Evolutionary conservation across 2,113 vertebrate genomes (phyloP), one percentile per base, ranked within the genome.

Genomic region (Acrocephalus kingi): DNA sequence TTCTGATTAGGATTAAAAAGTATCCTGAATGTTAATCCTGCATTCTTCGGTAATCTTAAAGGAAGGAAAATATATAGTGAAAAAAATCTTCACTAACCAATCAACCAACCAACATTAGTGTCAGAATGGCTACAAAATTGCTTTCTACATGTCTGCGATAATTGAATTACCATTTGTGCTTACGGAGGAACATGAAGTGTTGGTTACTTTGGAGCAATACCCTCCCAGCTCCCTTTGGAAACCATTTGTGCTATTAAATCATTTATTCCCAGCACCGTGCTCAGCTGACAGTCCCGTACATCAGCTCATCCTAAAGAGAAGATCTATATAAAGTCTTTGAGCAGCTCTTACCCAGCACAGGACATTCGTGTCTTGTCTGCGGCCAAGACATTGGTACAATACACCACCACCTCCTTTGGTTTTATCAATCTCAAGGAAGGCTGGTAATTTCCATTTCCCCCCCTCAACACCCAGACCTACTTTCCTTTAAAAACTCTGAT

Each of bases 401-500:
- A 35, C 31, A 37, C 56, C 23, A 82, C 45, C 45, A 30, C 66
- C 39, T 30, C 37, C 56, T 92, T 61, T 3, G 5, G 59, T 59
- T 68, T 71, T 49, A 43, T 91, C 76, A 56, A 49, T 37, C 67
- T 92, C 51, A 48, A 27, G 37, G 37, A 93, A 87, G 62, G 75
- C 74, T 95, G 48, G 66, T 58, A 96, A 80, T 93, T 96, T 96
- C 83, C 55, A 87, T 69, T 90, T 91, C 41, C 93, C 93, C 93
- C 89, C 87, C 89, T 94, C 93, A 97, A 95, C 84, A 93, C 62
- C 79, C 62, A 97, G 97, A 96, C 94, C 94, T 95, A 97, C 83
- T 97, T 96, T 95, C 93, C 81, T 94, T 94, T 96, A 97, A 97
- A 96, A 96, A 87, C 88, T 68, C 74, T 51, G 73, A 91, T 96